Evolutionary conservation across 2,797 vertebrate species (phyloP), one percentile per base, ranked within the genome.

Genomic region (Molossus molossus): DNA sequence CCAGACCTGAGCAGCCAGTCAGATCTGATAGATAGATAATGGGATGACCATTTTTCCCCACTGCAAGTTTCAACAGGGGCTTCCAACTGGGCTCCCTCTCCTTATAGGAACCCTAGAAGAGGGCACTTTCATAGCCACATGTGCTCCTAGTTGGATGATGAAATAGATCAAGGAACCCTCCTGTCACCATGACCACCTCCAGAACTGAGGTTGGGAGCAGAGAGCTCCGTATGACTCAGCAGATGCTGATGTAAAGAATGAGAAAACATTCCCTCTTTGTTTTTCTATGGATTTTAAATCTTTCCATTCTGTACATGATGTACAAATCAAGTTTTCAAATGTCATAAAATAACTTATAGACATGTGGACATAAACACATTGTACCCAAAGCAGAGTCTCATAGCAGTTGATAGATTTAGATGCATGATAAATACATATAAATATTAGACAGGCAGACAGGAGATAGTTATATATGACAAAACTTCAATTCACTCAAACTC

Each of bases 401-500:
- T 67, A 14, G 5, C 53, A 62, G 69, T 25, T 75, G 40, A 57
- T 55, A 79, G 60, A 93, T 69, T 84, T 73, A 53, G 33, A 60
- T 73, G 25, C 6, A 18, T 85, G 37, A 53, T 62, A 55, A 23
- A 25, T 79, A 33, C 17, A 86, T n/a, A 90, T 53, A 69, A 64
- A 69, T 75, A 76, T 40, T 29, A 62, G 53, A 21, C 7, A 79
- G 53, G 27, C 7, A 79, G 20, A 57, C 12, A 77, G 60, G 5
- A 67, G 33, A 58, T 3, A 3, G 8, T 45, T 92, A 70, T 5
- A 25, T 13, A 48, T 8, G 57, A 57, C 65, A 84, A 79, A 90
- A 87, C 17, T 33, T 86, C 48, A 69, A 55, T 77, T 70, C 92
- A 91, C 76, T 73, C 60, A 29, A 50, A 73, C n/a, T 55, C 58